phyloP scores from a whole-genome alignment of 2,113 vertebrate species.

The Crotalus tigris region DNA sequence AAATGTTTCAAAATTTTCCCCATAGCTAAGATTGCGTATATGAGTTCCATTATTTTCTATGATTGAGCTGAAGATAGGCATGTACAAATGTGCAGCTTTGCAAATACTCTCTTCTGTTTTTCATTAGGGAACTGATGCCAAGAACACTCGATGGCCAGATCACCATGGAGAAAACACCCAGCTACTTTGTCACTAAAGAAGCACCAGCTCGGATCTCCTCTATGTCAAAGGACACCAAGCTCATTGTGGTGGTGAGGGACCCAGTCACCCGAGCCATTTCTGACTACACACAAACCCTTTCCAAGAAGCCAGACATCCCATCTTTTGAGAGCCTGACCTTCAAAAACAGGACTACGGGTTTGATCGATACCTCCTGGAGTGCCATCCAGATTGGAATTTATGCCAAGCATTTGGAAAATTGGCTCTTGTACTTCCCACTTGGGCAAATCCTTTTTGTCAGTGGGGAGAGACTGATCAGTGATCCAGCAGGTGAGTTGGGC shows the following conservation, averaged over 20 bases:
- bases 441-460: slow-evolving; percentile 92
- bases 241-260: slow-evolving; percentile 89
- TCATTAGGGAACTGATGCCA: slow-evolving; percentile 82
- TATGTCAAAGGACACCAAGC: slow-evolving; percentile 84
- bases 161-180: slow-evolving; percentile 94
- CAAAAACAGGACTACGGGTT: slow-evolving; percentile 89
- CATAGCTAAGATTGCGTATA: not conserved
- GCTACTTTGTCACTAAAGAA: slow-evolving; percentile 86
- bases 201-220: slow-evolving; percentile 82
- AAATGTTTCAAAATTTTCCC: not conserved
- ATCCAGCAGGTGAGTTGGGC: slow-evolving; percentile 91
- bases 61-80: not conserved
- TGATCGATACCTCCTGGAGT: slow-evolving; percentile 93
- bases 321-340: slow-evolving; percentile 92
- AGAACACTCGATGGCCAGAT: slow-evolving; percentile 84
- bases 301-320: slow-evolving; percentile 89
- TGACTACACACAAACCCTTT: slow-evolving; percentile 88
- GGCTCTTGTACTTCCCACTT: slow-evolving; percentile 89
- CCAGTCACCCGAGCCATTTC: slow-evolving; percentile 87
- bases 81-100: rapidly evolving
- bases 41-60: not conserved
- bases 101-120: not conserved
- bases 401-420: slow-evolving; percentile 95
- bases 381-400: slow-evolving; percentile 97
- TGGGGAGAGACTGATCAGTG: slow-evolving; percentile 87